Percentiles rank a stretch among this genome's conserved stretches.
Conservation (phyloP, 2,888 invertebrate genomes). For the Miltochrista miniata region DNA sequence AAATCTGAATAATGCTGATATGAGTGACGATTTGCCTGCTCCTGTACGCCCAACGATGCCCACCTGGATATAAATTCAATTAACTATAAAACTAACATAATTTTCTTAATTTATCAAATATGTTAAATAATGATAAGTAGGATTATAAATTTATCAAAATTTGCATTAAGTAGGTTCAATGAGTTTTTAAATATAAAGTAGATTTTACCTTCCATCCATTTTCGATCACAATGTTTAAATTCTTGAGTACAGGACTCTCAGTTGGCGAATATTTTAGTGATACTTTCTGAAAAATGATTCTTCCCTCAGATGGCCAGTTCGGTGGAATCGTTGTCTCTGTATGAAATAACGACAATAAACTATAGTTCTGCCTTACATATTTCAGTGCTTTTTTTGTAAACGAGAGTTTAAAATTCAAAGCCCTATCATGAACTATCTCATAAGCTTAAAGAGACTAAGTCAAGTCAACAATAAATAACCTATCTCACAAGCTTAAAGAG, state of each 20-base stretch:
- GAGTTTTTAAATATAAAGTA: background rate
- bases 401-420: background rate
- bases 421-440: background rate
- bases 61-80: conserved; percentile 35
- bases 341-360: conserved; percentile 20
- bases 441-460: too few species aligned
- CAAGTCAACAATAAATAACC: too few species aligned
- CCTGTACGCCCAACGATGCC: conserved; percentile 90
- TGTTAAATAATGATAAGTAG: too few species aligned
- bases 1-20: conserved; percentile 88
- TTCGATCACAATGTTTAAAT: conserved; percentile 65
- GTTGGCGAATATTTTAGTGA: conserved; percentile 85
- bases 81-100: too few species aligned
- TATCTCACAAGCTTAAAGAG: background rate
- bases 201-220: conserved; percentile 72
- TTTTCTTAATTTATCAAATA: too few species aligned
- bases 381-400: too few species aligned
- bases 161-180: background rate
- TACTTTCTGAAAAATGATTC: conserved; percentile 83
- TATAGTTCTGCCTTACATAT: too few species aligned
- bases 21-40: conserved; percentile 88
- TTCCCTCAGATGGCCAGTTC: conserved; percentile 86
- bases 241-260: conserved; percentile 85
- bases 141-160: background rate
- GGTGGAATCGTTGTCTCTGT: conserved; percentile 78